Conservation (phyloP, 2,113 vertebrate genomes). For the Lycocorax pyrrhopterus region DNA sequence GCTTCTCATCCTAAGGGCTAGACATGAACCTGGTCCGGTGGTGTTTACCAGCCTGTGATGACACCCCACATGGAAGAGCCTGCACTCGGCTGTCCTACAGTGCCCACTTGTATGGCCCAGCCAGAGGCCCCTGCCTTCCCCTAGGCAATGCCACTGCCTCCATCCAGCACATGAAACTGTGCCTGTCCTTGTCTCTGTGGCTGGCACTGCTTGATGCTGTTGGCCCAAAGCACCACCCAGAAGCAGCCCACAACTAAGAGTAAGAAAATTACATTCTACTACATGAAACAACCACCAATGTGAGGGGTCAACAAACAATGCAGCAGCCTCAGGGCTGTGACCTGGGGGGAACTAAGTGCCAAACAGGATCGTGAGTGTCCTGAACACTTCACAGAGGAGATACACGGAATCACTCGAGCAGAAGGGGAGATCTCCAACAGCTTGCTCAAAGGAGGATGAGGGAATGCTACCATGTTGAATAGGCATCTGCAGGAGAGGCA, state of each 20-base stretch:
- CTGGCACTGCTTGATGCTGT: background rate
- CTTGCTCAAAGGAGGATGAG: background rate
- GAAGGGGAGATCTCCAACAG: background rate
- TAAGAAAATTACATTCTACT: background rate
- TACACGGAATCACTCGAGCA: background rate
- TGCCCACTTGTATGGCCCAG: accelerated
- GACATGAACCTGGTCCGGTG: background rate
- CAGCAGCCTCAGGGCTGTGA: background rate
- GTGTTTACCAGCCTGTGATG: background rate
- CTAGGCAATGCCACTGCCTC: accelerated
- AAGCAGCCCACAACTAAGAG: background rate
- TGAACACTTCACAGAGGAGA: background rate
- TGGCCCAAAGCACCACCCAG: background rate
- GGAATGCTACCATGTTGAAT: background rate
- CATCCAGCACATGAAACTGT: background rate
- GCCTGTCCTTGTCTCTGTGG: background rate
- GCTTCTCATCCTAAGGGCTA: background rate
- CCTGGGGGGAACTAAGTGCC: background rate
- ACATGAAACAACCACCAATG: background rate
- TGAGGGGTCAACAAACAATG: background rate
- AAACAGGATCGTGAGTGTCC: background rate
- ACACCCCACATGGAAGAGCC: accelerated
- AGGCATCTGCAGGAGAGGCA: background rate
- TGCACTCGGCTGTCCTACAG: background rate
- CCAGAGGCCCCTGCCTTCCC: background rate